Conservation (phyloP, 2,113 vertebrate species). For the Eulemur macaco region DNA sequence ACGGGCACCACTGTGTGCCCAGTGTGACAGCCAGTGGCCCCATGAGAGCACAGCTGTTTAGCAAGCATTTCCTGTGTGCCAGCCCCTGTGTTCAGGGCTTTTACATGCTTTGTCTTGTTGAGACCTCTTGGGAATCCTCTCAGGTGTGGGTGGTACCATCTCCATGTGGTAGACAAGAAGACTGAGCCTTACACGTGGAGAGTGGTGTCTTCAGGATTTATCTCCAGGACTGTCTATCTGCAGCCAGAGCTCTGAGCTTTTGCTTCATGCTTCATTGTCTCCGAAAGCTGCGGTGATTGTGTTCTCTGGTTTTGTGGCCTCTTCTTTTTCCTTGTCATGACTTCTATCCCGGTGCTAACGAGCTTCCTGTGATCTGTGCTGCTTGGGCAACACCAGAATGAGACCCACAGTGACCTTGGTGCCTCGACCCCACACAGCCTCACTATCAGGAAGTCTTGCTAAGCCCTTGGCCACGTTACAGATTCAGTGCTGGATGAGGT, state of each 20-base stretch:
- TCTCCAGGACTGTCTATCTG: accelerated
- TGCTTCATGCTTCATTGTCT: neutral
- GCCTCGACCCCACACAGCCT: accelerated
- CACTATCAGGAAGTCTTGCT: neutral
- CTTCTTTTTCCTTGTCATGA: neutral
- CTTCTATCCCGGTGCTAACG: neutral
- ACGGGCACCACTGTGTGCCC: accelerated
- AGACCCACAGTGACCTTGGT: neutral
- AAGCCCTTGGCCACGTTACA: accelerated
- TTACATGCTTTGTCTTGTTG: accelerated
- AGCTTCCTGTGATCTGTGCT: neutral
- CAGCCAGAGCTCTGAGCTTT: neutral
- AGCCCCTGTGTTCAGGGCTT: neutral
- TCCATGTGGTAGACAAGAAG: neutral
- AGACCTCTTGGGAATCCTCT: neutral
- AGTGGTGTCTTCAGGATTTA: neutral
- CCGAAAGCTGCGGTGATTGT: neutral
- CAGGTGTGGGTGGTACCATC: neutral
- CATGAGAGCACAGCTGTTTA: accelerated
- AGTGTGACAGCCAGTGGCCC: accelerated
- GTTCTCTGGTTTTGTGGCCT: neutral
- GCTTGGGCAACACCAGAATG: accelerated
- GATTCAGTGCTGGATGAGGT: neutral
- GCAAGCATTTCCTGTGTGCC: neutral
- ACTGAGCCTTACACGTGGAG: neutral